phyloP scores from a whole-genome alignment of 1,140 invertebrate species.

The Heliconius eleuchia region DNA sequence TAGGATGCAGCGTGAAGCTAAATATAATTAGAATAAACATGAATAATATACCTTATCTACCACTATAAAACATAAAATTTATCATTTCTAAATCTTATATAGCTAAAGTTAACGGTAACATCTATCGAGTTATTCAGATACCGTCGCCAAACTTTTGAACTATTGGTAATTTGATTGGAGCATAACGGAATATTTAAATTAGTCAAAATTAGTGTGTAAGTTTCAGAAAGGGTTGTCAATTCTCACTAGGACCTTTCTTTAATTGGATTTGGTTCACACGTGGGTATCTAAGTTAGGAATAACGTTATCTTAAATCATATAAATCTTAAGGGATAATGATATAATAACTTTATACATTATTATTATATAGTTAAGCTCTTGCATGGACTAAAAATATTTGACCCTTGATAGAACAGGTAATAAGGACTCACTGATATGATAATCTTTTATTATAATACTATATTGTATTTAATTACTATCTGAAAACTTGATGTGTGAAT shows the following conservation, averaged over 20 bases:
- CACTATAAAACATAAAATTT: not conserved
- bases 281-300: not conserved
- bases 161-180: not conserved
- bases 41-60: not conserved
- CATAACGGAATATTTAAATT: slow-evolving; percentile 6
- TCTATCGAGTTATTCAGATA: not conserved
- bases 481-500: too few relatives aligned
- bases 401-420: too few relatives aligned
- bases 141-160: not conserved
- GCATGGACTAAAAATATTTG: too few relatives aligned
- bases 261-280: not conserved
- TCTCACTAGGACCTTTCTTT: not conserved
- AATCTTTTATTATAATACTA: too few relatives aligned
- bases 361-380: too few relatives aligned
- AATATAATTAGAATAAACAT: not conserved
- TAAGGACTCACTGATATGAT: too few relatives aligned
- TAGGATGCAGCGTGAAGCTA: too few relatives aligned
- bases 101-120: not conserved
- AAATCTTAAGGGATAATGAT: too few relatives aligned
- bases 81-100: not conserved
- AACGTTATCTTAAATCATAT: not conserved
- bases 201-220: not conserved
- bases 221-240: not conserved
- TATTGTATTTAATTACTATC: too few relatives aligned
- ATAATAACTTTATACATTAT: too few relatives aligned